Percentiles rank a stretch among this genome's conserved stretches.
phyloP scores from a whole-genome alignment of 53 echinoderm and acorn worm species.

The Zoroaster sp. region DNA sequence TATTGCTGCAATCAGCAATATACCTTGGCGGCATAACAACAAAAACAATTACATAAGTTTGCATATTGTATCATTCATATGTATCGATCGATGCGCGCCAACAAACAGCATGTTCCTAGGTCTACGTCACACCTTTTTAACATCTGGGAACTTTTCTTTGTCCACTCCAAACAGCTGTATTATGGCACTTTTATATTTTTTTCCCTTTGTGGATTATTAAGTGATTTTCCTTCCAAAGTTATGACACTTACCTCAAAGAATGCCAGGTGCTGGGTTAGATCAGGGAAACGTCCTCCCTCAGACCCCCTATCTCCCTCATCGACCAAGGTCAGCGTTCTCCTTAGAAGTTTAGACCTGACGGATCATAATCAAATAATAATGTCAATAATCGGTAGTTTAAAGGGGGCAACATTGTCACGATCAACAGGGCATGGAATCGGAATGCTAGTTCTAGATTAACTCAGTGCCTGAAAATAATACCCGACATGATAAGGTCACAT shows the following conservation, averaged over 20 bases:
- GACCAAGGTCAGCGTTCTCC: conserved; percentile 28
- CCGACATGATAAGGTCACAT: background rate
- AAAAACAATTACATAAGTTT: too few species aligned
- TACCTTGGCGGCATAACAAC: too few species aligned
- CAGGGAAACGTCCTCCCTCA: conserved; percentile 70
- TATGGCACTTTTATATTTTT: background rate
- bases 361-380: background rate
- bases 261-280: conserved; percentile 66
- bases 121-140: too few species aligned
- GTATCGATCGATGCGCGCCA: too few species aligned
- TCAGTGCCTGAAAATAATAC: background rate
- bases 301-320: background rate
- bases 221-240: too few species aligned
- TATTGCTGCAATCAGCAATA: too few species aligned
- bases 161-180: background rate
- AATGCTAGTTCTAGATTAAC: background rate
- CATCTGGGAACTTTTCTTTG: background rate
- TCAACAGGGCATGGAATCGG: too few species aligned
- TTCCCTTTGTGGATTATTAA: too few species aligned
- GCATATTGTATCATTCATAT: too few species aligned
- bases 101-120: too few species aligned
- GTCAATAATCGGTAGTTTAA: conserved; percentile 28
- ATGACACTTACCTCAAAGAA: conserved; percentile 82
- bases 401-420: background rate
- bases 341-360: conserved; percentile 30